A percentile compares a stretch with the other conserved stretches of the same genome.
These are phyloP conservation scores for Ptychochromis oligacanthus DNA, from an alignment of 2,113 vertebrate species.

Conservation along the genomic window DNA sequence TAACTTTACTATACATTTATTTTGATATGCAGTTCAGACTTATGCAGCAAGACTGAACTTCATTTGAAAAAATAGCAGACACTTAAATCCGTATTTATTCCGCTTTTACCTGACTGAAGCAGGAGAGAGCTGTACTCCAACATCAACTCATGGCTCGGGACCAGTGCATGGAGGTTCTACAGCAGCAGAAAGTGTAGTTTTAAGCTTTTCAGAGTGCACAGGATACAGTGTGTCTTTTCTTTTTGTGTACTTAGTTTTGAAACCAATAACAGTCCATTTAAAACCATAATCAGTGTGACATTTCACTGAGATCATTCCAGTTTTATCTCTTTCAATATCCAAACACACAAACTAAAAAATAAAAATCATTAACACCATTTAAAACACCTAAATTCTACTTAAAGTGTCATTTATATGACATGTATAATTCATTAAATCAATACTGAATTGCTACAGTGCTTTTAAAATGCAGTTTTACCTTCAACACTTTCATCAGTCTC, in stretches of 20 bases:
- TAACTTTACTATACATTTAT: background rate
- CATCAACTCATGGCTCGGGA: constrained; percentile 93
- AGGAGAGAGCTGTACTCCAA: constrained; percentile 87
- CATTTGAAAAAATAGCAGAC: background rate
- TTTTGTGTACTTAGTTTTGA: background rate
- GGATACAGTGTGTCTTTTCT: background rate
- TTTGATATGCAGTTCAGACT: no score
- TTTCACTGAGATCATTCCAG: background rate
- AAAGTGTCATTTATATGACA: background rate
- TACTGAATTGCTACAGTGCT: background rate
- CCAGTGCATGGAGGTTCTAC: constrained; percentile 84
- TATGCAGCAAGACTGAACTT: background rate
- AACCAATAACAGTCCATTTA: background rate
- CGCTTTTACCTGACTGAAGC: constrained; percentile 83
- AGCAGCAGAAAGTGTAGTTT: constrained; percentile 20
- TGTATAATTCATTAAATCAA: background rate
- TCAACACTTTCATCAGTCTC: constrained; percentile 81
- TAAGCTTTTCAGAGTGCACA: background rate
- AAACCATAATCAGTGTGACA: background rate
- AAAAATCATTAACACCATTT: background rate
- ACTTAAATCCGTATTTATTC: background rate
- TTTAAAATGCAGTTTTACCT: constrained; percentile 73
- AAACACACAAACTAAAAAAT: background rate
- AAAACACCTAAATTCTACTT: background rate
- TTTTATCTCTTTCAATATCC: background rate